Conservation (phyloP, 2,113 vertebrate genomes). For the chimpanzee (Pan troglodytes) region NHGRI_mPanTro3-v2.1_pri NC_072398.2:212642001-212642500, state of each 20-base stretch:
- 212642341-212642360: accelerated
- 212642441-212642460: background rate
- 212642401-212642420: background rate
- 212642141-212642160: accelerated
- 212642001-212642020: no score
- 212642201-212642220: background rate
- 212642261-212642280: no score
- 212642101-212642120: no score
- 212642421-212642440: background rate
- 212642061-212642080: accelerated
- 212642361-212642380: background rate
- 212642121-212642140: background rate
- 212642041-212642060: background rate
- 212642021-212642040: no score
- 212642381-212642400: background rate
- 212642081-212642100: background rate
- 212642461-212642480: accelerated
- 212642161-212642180: background rate
- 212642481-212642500: accelerated
- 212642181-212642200: accelerated
- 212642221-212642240: background rate
- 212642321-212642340: accelerated
- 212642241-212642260: accelerated
- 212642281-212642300: accelerated
- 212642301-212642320: accelerated